Base-by-base conservation (phyloP, 2,888 invertebrate species). In the Xestia rhomboidea region DNA sequence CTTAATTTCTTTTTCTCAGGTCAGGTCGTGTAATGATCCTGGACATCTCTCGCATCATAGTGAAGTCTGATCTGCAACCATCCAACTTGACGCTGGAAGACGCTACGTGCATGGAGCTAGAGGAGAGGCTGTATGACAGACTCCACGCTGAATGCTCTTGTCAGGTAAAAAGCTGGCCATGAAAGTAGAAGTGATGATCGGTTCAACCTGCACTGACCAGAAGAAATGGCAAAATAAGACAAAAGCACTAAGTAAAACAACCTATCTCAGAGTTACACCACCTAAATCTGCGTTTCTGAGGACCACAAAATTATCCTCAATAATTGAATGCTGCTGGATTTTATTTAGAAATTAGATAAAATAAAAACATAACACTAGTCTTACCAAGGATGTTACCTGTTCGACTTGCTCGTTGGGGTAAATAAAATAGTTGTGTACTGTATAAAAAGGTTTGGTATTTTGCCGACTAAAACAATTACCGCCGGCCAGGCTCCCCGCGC, bases 31-130 rank as follows among this genome's bases (percentile, higher is more conserved):
- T 98, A 44, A 94, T 98, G 90, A 97, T 98, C 24, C 75, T 98
- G 30, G 98, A 98, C 93, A 95, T 98, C 60, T 98, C 98, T 44
- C 97, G 98, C 68, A 95, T 98, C 80, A 96, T 97, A 54, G 94
- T 98, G 13, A 97, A 97, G 87, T 98, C 98, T 24, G 98, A 98
- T 91, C 93, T 98, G 71, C 98, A 98, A 90, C 97, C 98, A 0
- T 94, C 97, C 0, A 97, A 97, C 82, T 94, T 97, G 70, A 97
- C 97, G 18, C 93, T 98, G 1, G 98, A 98, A 92, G 98, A 98
- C 89, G 98, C 98, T 0, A 98, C 98, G 0, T 98, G 98, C 89
- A 98, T 98, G 97, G 98, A 98, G 94, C 93, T 98, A 74, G 98
- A 98, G 89, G 98, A 98, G 91, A 97, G 98, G 68, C 95, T 98